These are phyloP conservation scores for Scylla paramamosain DNA, from an alignment of 1,140 invertebrate genomes.

Conservation along the genomic window DNA sequence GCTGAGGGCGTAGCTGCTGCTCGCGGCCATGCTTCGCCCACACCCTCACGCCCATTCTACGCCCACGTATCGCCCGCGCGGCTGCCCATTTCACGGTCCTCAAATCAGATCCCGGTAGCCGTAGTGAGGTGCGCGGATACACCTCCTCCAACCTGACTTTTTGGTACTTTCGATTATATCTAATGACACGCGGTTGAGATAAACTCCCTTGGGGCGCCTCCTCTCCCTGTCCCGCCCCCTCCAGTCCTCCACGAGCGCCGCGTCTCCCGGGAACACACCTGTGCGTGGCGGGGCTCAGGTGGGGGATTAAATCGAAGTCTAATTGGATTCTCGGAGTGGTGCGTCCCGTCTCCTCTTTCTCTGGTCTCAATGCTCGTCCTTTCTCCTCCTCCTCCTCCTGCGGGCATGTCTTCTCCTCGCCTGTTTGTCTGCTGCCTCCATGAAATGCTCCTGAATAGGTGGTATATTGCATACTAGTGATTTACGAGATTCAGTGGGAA, in stretches of 20 bases:
- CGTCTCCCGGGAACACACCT: background rate
- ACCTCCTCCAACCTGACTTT: slow-evolving; percentile 4
- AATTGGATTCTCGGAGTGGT: background rate
- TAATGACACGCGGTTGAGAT: slow-evolving; percentile 2
- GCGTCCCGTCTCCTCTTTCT: background rate
- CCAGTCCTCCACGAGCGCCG: background rate
- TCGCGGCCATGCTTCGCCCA: background rate
- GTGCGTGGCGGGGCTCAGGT: background rate
- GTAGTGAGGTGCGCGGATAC: background rate
- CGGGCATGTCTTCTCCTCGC: no score
- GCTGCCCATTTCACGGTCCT: background rate
- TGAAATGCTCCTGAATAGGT: no score
- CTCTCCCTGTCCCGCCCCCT: background rate
- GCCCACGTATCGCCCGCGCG: background rate
- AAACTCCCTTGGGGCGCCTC: background rate
- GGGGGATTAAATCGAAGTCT: background rate
- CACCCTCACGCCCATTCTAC: background rate
- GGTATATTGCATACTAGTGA: no score
- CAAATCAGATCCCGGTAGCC: background rate
- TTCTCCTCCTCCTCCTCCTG: no score
- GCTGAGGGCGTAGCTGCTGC: background rate
- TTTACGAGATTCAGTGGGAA: no score
- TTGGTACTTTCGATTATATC: background rate
- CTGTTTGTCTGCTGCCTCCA: no score
- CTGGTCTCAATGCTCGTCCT: no score